phyloP scores from a whole-genome alignment of 53 echinoderm and acorn worm genomes.

The Apostichopus leukothele region DNA sequence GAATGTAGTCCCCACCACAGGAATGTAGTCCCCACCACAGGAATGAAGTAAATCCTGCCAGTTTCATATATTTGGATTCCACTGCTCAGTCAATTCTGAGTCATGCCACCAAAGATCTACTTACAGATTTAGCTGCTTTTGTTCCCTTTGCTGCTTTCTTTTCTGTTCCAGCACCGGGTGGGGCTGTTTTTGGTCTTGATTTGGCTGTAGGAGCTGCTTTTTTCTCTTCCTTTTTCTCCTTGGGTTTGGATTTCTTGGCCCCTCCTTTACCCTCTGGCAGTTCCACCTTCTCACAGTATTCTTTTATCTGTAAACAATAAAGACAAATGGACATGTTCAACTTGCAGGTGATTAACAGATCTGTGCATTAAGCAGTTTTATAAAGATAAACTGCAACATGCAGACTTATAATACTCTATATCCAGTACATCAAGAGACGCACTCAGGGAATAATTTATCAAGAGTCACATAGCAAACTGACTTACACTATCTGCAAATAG shows the following conservation, averaged over 20 bases:
- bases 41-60: no score
- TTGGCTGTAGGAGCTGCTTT: conserved; percentile 42
- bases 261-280: conserved; percentile 57
- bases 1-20: no score
- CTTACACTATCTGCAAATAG: no score
- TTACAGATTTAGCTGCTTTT: conserved; percentile 22
- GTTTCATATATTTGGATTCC: no score
- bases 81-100: no score
- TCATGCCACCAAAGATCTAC: neutral
- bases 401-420: neutral
- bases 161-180: conserved; percentile 38
- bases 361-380: neutral
- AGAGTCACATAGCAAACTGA: no score
- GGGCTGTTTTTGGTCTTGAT: conserved; percentile 54
- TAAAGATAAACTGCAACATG: neutral
- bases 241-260: conserved; percentile 49
- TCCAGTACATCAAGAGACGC: neutral
- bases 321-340: neutral
- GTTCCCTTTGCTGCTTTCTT: conserved; percentile 7
- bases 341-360: neutral
- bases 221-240: conserved; percentile 53
- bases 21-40: no score
- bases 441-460: no score
- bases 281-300: conserved; percentile 85
- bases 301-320: conserved; percentile 64